Conservation (phyloP, 2,888 invertebrate species). For the Luperina nickerlii region DNA sequence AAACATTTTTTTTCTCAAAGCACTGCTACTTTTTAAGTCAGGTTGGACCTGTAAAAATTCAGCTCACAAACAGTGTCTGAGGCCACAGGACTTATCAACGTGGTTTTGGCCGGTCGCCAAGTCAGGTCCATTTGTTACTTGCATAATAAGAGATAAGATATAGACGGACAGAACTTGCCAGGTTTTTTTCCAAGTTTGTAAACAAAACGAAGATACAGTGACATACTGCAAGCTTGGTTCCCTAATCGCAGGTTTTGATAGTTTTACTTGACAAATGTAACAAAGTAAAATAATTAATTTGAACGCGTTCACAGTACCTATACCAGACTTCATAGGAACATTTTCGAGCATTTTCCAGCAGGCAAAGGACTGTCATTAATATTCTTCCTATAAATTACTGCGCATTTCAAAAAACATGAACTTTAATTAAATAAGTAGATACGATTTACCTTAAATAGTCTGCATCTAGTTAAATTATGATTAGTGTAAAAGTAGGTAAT, state of each 20-base stretch:
- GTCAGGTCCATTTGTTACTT: conserved; percentile 55
- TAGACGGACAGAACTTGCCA: conserved; percentile 26
- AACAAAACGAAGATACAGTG: conserved; percentile 23
- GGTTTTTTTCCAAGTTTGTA: conserved; percentile 47
- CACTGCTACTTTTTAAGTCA: conserved; percentile 24
- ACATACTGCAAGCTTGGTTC: background rate
- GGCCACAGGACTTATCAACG: conserved; percentile 58
- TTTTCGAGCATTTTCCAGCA: background rate
- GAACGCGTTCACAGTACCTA: background rate
- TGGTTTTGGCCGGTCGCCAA: conserved; percentile 50
- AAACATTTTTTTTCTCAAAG: background rate
- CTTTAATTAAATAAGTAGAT: background rate
- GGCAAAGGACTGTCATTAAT: background rate
- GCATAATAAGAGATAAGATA: conserved; percentile 57
- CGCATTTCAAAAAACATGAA: background rate
- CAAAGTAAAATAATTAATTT: background rate
- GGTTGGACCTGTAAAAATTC: conserved; percentile 45
- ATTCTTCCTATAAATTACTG: background rate
- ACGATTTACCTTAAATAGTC: background rate
- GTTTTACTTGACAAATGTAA: background rate
- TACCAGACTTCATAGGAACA: background rate
- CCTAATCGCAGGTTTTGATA: background rate
- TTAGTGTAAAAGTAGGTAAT: background rate
- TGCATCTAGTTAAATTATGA: background rate
- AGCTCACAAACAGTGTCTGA: conserved; percentile 31